Conservation (phyloP, 1,140 invertebrate genomes). For the Grapholita molesta region DNA sequence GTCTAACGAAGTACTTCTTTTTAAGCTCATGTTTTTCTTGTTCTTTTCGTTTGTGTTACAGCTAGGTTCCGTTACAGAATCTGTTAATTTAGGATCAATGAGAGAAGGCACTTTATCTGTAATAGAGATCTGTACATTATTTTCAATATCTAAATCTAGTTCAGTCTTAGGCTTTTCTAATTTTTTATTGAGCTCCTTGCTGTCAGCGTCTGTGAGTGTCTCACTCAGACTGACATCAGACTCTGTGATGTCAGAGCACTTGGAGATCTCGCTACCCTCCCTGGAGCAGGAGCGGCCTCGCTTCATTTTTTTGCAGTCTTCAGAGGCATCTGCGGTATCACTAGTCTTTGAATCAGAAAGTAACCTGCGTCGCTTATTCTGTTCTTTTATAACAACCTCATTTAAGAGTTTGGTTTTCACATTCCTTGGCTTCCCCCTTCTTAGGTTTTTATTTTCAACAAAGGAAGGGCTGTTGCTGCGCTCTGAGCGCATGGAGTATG, state of each 20-base stretch:
- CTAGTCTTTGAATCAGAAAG: constrained; percentile 66
- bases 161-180: constrained; percentile 75
- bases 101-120: constrained; percentile 75
- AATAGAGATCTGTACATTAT: constrained; percentile 74
- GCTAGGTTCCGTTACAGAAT: constrained; percentile 60
- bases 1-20: constrained; percentile 73
- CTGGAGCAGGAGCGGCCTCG: constrained; percentile 80
- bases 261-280: constrained; percentile 77
- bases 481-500: constrained; percentile 79
- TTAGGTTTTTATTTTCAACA: constrained; percentile 76
- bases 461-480: constrained; percentile 72
- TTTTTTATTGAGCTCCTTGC: constrained; percentile 72
- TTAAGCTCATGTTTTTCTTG: constrained; percentile 72
- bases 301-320: constrained; percentile 77
- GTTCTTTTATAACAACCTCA: constrained; percentile 73
- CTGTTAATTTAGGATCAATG: constrained; percentile 64
- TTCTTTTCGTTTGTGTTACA: constrained; percentile 54
- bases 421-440: constrained; percentile 82
- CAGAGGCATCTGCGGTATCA: constrained; percentile 50
- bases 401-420: constrained; percentile 76
- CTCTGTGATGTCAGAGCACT: constrained; percentile 79
- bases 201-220: constrained; percentile 69
- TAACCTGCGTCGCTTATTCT: constrained; percentile 70
- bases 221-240: constrained; percentile 82
- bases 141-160: constrained; percentile 73